Conservation (phyloP, 2,888 invertebrate species). For the Icerya purchasi region DNA sequence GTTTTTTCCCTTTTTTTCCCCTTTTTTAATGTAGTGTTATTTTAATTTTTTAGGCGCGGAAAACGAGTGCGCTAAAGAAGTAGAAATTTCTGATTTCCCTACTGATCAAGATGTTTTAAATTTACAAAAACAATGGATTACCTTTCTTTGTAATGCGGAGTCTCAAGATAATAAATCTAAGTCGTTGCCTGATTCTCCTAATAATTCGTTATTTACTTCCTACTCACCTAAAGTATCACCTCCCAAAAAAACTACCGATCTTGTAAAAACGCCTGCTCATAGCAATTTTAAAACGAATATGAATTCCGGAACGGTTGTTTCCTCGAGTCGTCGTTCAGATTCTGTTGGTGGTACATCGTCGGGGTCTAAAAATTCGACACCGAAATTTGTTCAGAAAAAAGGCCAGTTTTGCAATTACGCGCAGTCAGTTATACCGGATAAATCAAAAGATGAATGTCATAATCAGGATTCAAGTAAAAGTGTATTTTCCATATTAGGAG, state of each 20-base stretch:
- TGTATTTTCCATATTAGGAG: background rate
- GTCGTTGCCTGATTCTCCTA: background rate
- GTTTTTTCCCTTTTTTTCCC: background rate
- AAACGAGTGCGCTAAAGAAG: background rate
- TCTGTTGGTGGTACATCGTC: too few species aligned
- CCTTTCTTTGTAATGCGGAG: background rate
- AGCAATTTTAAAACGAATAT: background rate
- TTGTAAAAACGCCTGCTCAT: background rate
- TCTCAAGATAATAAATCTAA: background rate
- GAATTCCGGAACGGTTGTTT: background rate
- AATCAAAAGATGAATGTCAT: background rate
- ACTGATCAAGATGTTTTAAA: background rate
- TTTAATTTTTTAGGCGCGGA: background rate
- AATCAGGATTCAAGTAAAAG: background rate
- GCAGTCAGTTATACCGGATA: background rate
- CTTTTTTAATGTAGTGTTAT: background rate
- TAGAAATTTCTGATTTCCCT: background rate
- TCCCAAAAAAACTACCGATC: background rate
- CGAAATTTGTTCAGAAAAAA: background rate
- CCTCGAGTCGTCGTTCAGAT: background rate
- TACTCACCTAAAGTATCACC: background rate
- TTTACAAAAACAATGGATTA: background rate
- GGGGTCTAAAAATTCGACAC: background rate
- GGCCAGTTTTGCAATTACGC: background rate
- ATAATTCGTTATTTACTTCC: background rate